Base-by-base conservation (phyloP, 2,888 invertebrate species). In the Drosophila neotestacea region DNA sequence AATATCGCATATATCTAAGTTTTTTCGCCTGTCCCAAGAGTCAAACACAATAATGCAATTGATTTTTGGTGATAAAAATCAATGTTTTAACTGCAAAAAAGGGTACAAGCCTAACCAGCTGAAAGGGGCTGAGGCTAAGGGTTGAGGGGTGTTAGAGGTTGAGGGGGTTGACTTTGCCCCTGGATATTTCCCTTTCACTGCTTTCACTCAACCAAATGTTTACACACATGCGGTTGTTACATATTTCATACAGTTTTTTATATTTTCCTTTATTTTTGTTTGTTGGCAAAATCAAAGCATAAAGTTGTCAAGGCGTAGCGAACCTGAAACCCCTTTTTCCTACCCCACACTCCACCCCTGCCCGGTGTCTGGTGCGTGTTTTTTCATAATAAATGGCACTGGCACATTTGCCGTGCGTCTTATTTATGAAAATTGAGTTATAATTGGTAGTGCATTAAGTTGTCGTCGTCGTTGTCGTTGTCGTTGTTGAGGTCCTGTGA, bases 391-490 rank as follows among this genome's bases (percentile, higher is more conserved):
- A 71, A 71, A 66, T 71, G 74, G 71, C 54, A 27, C 11, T 6
- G 69, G 44, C 48, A 30, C 10, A 50, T 55, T 69, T 39, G 38
- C 56, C 54, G 47, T 64, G 59, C 73, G 65, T 84, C 85, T 82
- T 89, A 88, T 91, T 91, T 91, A 91, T 91, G 90, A 91, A 91
- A 91, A 91, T 91, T 91, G 91, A 89, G 90, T 90, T 90, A 90
- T 91, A 91, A 91, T 91, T 91, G 91, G 89, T 79, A 88, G 85
- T 88, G 71, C 81, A 84, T 89, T 88, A 87, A 84, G 83, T 84
- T 81, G 77, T 87, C 74, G 70, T 59, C 71, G 68, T 54, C 39
- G 64, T 84, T 81, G 77, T 87, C 74, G 70, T 59, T 70, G 68
- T 51, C 39, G 64, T 61, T 52, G 66, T 10, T 42, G 32, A 48